Evolutionary conservation across 2,113 vertebrate genomes (phyloP).

Genomic region (Limnothrissa miodon): DNA sequence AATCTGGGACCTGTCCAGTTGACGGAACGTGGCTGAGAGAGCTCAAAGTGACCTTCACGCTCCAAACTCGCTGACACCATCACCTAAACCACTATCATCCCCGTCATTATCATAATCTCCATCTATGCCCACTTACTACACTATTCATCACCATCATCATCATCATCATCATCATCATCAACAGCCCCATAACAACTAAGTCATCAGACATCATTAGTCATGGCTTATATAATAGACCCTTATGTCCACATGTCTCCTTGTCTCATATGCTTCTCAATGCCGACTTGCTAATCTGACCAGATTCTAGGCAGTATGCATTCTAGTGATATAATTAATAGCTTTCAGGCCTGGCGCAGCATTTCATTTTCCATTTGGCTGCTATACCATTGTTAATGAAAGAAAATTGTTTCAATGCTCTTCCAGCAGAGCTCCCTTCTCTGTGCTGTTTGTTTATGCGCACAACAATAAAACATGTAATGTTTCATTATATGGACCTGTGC

Average conservation of each 20-base stretch:
- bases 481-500: background rate
- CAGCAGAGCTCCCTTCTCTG: background rate
- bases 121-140: background rate
- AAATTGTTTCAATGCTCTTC: background rate
- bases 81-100: conserved; percentile 3
- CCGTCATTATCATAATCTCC: background rate
- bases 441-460: background rate
- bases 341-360: background rate
- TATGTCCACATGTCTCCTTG: background rate
- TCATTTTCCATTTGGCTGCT: background rate
- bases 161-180: background rate
- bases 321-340: background rate
- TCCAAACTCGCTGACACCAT: background rate
- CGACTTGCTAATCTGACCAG: background rate
- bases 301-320: background rate
- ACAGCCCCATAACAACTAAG: too few relatives aligned
- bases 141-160: background rate
- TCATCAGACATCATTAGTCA: background rate
- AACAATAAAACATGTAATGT: background rate
- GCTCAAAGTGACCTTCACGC: background rate
- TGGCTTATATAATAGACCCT: background rate
- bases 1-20: conserved; percentile 36
- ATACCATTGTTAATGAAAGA: background rate
- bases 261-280: background rate
- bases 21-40: conserved; percentile 5